Conservation (phyloP, 30 jellyfish, hydroid and myxozoan genomes). For the Hydractinia echinata region DNA sequence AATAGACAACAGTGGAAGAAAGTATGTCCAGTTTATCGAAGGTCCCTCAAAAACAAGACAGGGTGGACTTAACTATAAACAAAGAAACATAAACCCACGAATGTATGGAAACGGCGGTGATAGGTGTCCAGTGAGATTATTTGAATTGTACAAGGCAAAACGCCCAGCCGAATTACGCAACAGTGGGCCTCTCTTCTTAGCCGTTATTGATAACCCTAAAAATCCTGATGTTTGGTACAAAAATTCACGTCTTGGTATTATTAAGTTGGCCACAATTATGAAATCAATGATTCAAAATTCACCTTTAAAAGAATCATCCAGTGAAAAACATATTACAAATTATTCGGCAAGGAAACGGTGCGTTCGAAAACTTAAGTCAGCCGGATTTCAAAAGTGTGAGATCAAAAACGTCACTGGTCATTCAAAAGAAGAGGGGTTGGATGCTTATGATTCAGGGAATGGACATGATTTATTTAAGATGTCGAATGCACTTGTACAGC, state of each 20-base stretch:
- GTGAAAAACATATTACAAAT: conserved; percentile 3
- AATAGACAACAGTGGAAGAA: background rate
- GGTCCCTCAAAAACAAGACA: conserved; percentile 14
- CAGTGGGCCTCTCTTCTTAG: conserved; percentile 8
- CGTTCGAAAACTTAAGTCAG: conserved; percentile 16
- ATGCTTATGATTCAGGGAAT: conserved; percentile 20
- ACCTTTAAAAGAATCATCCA: conserved; percentile 1
- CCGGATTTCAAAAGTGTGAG: conserved; percentile 13
- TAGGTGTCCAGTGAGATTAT: background rate
- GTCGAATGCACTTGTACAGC: conserved; percentile 5
- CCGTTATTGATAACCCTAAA: background rate
- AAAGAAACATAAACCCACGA: background rate
- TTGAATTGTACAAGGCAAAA: background rate
- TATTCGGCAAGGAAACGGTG: background rate
- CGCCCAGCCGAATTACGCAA: background rate
- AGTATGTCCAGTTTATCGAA: background rate
- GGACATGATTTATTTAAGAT: background rate
- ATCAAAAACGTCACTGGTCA: conserved; percentile 18
- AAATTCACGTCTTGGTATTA: background rate
- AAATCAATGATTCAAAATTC: background rate
- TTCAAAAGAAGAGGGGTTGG: conserved; percentile 14
- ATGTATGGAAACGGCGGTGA: conserved; percentile 2
- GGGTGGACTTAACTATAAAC: conserved; percentile 2
- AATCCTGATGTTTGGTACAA: conserved; percentile 12
- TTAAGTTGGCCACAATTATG: background rate